Conservation (phyloP, 1,140 invertebrate species). For the Drosophila kohkoa region DNA sequence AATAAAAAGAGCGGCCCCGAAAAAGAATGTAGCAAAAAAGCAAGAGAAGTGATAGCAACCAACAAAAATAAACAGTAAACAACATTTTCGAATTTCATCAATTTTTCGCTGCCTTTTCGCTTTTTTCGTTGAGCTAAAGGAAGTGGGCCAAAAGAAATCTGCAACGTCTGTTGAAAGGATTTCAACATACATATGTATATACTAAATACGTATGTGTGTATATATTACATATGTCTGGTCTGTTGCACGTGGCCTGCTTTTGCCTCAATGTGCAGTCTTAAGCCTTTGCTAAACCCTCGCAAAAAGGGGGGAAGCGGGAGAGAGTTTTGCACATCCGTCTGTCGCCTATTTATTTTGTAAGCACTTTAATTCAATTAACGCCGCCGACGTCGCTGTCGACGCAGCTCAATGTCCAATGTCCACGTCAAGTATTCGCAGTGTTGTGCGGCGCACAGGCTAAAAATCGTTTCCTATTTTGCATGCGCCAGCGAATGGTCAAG, state of each 20-base stretch:
- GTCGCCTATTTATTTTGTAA: slow-evolving; percentile 55
- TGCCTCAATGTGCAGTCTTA: neutral
- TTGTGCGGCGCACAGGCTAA: slow-evolving; percentile 52
- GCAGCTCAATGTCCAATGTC: slow-evolving; percentile 62
- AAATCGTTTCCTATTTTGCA: slow-evolving; percentile 76
- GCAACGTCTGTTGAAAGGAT: slow-evolving; percentile 43
- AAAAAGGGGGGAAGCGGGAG: neutral
- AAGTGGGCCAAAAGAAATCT: slow-evolving; percentile 41
- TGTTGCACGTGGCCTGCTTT: slow-evolving; percentile 25
- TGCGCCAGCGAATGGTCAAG: slow-evolving; percentile 59
- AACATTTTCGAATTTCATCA: slow-evolving; percentile 44
- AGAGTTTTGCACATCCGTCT: slow-evolving; percentile 49
- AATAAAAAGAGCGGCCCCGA: slow-evolving; percentile 10
- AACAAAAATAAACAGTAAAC: slow-evolving; percentile 11
- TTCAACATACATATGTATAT: slow-evolving; percentile 10
- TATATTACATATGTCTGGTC: neutral
- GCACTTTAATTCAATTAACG: slow-evolving; percentile 81
- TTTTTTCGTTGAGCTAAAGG: slow-evolving; percentile 29
- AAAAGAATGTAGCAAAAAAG: slow-evolving; percentile 50
- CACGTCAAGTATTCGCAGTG: slow-evolving; percentile 76
- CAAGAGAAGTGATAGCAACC: slow-evolving; percentile 41
- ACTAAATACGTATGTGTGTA: too few species aligned
- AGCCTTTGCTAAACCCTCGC: slow-evolving; percentile 16
- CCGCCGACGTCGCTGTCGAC: slow-evolving; percentile 54
- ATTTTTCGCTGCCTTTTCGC: slow-evolving; percentile 31